Conservation (phyloP, 2,888 invertebrate species). For the Tenodera sinensis region DNA sequence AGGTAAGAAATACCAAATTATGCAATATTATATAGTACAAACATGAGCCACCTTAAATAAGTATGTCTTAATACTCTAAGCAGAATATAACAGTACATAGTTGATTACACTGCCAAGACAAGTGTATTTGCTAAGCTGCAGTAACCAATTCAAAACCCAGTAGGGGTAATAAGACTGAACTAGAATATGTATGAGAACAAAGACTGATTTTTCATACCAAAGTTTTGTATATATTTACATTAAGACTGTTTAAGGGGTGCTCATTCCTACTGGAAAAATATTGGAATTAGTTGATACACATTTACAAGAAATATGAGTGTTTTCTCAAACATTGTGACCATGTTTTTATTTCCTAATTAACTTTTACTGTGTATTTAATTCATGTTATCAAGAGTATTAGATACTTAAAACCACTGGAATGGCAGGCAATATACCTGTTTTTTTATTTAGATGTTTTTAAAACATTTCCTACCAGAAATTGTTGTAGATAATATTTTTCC, state of each 20-base stretch:
- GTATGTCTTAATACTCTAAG: neutral
- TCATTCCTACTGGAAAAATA: neutral
- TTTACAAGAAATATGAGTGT: neutral
- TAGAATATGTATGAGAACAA: neutral
- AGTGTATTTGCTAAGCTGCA: too few relatives aligned
- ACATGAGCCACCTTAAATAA: neutral
- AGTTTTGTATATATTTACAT: neutral
- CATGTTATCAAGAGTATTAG: neutral
- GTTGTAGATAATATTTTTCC: neutral
- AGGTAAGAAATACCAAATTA: neutral
- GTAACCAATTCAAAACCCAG: neutral
- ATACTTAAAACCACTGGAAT: neutral
- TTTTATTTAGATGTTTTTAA: neutral
- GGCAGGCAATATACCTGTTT: neutral
- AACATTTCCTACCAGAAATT: neutral
- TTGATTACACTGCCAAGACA: neutral
- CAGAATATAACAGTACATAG: neutral
- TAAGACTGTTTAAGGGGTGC: neutral
- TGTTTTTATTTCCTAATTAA: neutral
- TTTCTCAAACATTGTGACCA: neutral
- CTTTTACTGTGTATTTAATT: neutral
- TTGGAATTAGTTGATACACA: neutral
- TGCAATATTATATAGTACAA: neutral
- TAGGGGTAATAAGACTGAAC: neutral
- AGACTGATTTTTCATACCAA: neutral